Conservation (phyloP, 2,113 vertebrate species). For the Sus scrofa region T2T-Sscrofa CM000817.6:43375501-43376000, state of each 20-base stretch:
- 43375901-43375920: neutral
- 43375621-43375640: neutral
- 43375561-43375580: no score
- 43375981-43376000: neutral
- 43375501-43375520: accelerated
- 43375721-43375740: neutral
- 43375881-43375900: neutral
- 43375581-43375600: neutral
- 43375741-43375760: no score
- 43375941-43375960: neutral
- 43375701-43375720: neutral
- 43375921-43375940: neutral
- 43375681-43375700: neutral
- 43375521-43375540: neutral
- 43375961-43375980: neutral
- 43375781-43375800: neutral
- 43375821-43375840: no score
- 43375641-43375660: no score
- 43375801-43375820: accelerated
- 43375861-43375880: neutral
- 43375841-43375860: neutral
- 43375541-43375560: neutral
- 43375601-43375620: no score
- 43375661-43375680: neutral
- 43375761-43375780: neutral